A percentile compares a stretch with the other conserved stretches of the same genome.
Conservation (phyloP, 2,888 invertebrate species). For the Agriopis marginaria region DNA sequence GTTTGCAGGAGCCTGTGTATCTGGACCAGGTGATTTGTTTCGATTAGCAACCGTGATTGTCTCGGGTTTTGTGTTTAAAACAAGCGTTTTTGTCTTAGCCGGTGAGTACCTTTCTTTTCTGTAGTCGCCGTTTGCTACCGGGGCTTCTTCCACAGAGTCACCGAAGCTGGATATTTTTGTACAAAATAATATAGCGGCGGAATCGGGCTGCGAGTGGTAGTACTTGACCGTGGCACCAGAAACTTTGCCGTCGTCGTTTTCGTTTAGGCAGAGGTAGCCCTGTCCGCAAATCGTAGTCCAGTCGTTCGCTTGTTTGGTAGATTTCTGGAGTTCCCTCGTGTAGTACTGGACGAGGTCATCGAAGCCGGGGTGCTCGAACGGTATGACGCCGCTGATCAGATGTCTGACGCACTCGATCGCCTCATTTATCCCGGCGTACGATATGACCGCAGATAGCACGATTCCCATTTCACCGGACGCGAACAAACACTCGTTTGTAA, state of each 20-base stretch:
- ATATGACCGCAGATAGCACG: slow-evolving; percentile 90
- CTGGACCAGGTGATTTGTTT: slow-evolving; percentile 77
- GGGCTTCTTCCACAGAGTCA: slow-evolving; percentile 74
- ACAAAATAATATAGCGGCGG: slow-evolving; percentile 80
- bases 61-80: slow-evolving; percentile 70
- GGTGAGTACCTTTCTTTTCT: slow-evolving; percentile 77
- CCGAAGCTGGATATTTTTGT: slow-evolving; percentile 85
- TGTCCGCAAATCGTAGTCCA: slow-evolving; percentile 76
- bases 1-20: slow-evolving; percentile 74
- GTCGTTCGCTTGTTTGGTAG: slow-evolving; percentile 65
- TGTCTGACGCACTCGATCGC: slow-evolving; percentile 86
- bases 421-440: slow-evolving; percentile 92
- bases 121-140: slow-evolving; percentile 73
- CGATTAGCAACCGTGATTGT: slow-evolving; percentile 77
- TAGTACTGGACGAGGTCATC: slow-evolving; percentile 76
- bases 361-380: slow-evolving; percentile 73
- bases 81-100: slow-evolving; percentile 78
- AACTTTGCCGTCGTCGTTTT: slow-evolving; percentile 73
- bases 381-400: slow-evolving; percentile 77
- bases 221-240: slow-evolving; percentile 77
- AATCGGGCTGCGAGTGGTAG: slow-evolving; percentile 72
- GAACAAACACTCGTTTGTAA: slow-evolving; percentile 55
- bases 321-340: slow-evolving; percentile 67
- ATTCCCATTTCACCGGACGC: slow-evolving; percentile 87
- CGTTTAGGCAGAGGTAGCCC: slow-evolving; percentile 75